Evolutionary conservation across 2,113 vertebrate species (phyloP).

Genomic region (Melanerpes formicivorus): DNA sequence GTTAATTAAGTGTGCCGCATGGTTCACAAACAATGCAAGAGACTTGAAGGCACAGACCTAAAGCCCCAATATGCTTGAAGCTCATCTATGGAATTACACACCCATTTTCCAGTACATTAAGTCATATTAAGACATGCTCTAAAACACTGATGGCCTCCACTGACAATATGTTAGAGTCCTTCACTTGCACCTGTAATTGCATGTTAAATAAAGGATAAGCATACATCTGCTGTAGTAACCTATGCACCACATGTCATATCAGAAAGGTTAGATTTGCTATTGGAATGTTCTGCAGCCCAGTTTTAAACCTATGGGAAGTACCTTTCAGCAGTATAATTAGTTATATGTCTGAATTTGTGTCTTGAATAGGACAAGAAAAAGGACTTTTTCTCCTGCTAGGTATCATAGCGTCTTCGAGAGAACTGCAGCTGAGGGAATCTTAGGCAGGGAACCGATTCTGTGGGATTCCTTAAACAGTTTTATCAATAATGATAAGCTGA

Average conservation of each 20-base stretch:
- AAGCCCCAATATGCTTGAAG: accelerated
- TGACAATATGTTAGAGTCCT: neutral
- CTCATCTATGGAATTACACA: neutral
- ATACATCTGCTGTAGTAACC: neutral
- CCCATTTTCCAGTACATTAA: neutral
- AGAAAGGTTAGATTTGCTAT: neutral
- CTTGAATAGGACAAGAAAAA: neutral
- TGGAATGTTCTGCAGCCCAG: too few species aligned
- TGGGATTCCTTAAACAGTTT: neutral
- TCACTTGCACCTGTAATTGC: neutral
- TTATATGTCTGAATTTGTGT: too few species aligned
- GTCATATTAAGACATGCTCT: neutral
- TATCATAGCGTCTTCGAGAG: neutral
- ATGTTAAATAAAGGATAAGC: neutral
- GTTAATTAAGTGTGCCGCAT: neutral
- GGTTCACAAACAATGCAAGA: neutral
- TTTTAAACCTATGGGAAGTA: neutral
- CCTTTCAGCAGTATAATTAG: neutral
- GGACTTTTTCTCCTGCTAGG: neutral
- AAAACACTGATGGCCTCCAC: neutral
- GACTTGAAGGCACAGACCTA: neutral
- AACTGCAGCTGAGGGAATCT: neutral
- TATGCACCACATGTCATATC: accelerated
- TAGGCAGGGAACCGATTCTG: neutral
- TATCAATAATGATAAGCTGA: neutral